Percentiles rank a stretch among this genome's conserved stretches.
These are phyloP conservation scores for Drosophila falleni DNA, from an alignment of 2,888 invertebrate genomes.

Conservation along the genomic window DNA sequence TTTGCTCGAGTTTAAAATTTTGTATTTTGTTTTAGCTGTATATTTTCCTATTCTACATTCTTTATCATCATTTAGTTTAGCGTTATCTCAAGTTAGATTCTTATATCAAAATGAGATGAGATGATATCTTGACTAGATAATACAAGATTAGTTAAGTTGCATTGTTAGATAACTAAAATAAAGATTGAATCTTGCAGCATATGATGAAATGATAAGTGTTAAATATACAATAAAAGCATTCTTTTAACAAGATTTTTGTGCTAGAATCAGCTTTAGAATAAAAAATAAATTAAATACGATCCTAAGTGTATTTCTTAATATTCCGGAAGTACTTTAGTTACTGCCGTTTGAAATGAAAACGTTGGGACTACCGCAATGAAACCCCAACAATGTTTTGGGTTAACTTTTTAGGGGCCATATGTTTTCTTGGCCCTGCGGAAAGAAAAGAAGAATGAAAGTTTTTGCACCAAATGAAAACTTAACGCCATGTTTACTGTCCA, in stretches of 20 bases:
- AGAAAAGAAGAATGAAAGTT: constrained; percentile 62
- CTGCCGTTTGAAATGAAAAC: neutral
- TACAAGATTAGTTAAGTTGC: constrained; percentile 11
- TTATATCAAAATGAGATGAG: neutral
- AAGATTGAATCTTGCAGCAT: neutral
- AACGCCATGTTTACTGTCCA: constrained; percentile 47
- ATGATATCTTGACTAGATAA: constrained; percentile 12
- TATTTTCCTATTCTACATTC: neutral
- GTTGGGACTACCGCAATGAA: constrained; percentile 13
- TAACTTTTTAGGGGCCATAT: constrained; percentile 1
- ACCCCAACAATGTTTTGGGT: constrained; percentile 1
- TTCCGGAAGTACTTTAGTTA: neutral
- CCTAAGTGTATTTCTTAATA: neutral
- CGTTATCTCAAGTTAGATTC: neutral
- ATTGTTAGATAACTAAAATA: constrained; percentile 10
- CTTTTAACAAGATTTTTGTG: neutral
- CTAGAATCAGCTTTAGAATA: neutral
- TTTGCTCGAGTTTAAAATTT: no score
- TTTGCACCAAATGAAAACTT: constrained; percentile 39
- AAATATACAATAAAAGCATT: neutral
- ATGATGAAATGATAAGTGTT: neutral
- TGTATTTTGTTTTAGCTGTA: neutral
- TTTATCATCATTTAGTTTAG: neutral
- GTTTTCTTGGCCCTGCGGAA: constrained; percentile 11
- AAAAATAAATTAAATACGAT: neutral